phyloP scores from a whole-genome alignment of 1,140 invertebrate genomes.

The Capitella teleta region DNA sequence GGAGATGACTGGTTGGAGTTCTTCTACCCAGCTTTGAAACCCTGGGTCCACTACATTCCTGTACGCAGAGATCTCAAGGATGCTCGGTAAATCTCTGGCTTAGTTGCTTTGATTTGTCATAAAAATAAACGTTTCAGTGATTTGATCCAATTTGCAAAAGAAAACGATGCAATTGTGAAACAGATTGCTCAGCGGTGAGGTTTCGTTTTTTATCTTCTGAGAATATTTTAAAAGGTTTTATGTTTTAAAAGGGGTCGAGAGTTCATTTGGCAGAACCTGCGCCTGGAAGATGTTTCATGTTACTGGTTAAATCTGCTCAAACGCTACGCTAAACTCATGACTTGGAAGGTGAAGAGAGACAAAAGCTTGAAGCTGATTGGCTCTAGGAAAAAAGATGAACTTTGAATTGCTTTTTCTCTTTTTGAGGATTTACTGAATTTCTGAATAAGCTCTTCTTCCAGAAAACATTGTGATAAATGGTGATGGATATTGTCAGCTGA shows the following conservation, averaged over 20 bases:
- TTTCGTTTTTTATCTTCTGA: too few species aligned
- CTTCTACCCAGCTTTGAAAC: constrained; percentile 81
- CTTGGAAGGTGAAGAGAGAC: constrained; percentile 36
- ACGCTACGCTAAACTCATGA: constrained; percentile 64
- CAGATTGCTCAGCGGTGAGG: constrained; percentile 55
- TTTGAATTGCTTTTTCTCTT: neutral
- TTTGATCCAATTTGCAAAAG: constrained; percentile 63
- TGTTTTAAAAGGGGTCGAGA: constrained; percentile 7
- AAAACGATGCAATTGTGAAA: constrained; percentile 62
- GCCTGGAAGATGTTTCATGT: constrained; percentile 67
- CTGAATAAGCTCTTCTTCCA: too few species aligned
- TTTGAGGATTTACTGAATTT: too few species aligned
- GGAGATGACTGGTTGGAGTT: constrained; percentile 92
- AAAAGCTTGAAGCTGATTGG: neutral
- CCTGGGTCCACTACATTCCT: constrained; percentile 93
- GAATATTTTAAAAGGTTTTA: neutral
- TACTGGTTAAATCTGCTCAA: constrained; percentile 77
- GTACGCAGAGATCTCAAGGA: constrained; percentile 46
- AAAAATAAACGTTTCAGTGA: constrained; percentile 35
- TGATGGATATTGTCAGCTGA: too few species aligned
- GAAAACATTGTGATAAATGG: too few species aligned
- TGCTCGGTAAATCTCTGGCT: constrained; percentile 20
- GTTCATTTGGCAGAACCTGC: constrained; percentile 54
- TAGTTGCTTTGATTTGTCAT: neutral
- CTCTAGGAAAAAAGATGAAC: neutral